Percentiles rank a stretch among this genome's conserved stretches.
phyloP scores from a whole-genome alignment of 1,140 invertebrate species.

The Panagrolaimus sp. region DNA sequence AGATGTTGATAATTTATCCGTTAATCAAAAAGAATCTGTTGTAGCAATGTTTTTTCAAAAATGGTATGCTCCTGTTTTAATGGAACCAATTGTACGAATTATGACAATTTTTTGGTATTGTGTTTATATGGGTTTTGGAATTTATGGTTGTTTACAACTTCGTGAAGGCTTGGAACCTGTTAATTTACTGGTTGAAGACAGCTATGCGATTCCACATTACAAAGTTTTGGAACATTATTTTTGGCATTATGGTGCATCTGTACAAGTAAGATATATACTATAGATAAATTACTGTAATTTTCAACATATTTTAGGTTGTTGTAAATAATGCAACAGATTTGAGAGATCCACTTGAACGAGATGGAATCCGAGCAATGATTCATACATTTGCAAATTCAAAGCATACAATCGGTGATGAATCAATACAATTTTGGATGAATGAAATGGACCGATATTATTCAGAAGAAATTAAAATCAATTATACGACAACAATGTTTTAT shows the following conservation, averaged over 20 bases:
- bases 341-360: conserved; percentile 72
- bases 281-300: neutral
- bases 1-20: conserved; percentile 34
- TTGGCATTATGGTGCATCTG: conserved; percentile 56
- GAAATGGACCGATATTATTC: conserved; percentile 73
- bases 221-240: conserved; percentile 52
- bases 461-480: conserved; percentile 67
- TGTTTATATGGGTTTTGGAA: conserved; percentile 46
- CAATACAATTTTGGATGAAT: conserved; percentile 84
- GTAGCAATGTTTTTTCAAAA: conserved; percentile 52
- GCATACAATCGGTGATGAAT: conserved; percentile 69
- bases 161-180: conserved; percentile 52
- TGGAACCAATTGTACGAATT: conserved; percentile 47
- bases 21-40: conserved; percentile 41
- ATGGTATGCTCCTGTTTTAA: conserved; percentile 54
- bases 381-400: conserved; percentile 72
- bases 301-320: conserved; percentile 74
- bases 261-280: conserved; percentile 37
- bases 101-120: conserved; percentile 47
- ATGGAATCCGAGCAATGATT: conserved; percentile 73
- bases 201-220: conserved; percentile 57
- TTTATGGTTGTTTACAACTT: conserved; percentile 56
- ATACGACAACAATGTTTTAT: conserved; percentile 56
- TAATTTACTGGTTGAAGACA: conserved; percentile 54
- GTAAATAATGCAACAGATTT: conserved; percentile 77